These are phyloP conservation scores for Henricia sp. DNA, from an alignment of 53 echinoderm and acorn worm genomes.

Conservation along the genomic window DNA sequence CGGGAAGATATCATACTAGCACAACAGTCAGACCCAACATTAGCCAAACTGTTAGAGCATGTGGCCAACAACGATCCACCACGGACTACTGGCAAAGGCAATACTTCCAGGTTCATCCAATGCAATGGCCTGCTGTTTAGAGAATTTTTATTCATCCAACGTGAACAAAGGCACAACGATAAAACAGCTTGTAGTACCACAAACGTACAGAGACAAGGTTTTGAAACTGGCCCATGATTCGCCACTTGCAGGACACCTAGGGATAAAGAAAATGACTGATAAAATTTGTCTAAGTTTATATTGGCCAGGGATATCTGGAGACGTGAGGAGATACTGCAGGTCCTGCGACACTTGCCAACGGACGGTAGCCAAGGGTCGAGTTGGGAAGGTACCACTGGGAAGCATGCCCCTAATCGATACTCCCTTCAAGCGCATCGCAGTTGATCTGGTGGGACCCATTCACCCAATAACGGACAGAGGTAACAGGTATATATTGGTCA, in stretches of 20 bases:
- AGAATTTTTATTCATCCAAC: no score
- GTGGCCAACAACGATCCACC: no score
- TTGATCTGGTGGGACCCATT: constrained; percentile 64
- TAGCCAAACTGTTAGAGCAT: no score
- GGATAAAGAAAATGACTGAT: constrained; percentile 23
- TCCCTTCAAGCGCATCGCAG: constrained; percentile 49
- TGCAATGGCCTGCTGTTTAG: no score
- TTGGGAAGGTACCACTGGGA: constrained; percentile 53
- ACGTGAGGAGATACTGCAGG: constrained; percentile 37
- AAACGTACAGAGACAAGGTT: no score
- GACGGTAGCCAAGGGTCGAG: constrained; percentile 50
- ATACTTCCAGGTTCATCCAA: no score
- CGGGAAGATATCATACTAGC: constrained; percentile 19
- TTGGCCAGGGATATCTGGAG: constrained; percentile 9
- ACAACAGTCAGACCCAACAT: constrained; percentile 8
- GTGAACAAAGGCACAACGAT: no score
- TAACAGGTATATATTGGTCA: no score
- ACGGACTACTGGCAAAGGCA: no score
- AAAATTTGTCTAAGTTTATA: constrained; percentile 42
- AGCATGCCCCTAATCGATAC: constrained; percentile 41
- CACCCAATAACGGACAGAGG: constrained; percentile 41
- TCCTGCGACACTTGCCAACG: constrained; percentile 72
- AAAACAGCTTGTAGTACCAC: no score
- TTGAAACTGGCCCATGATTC: no score
- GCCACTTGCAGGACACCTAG: constrained; percentile 45